phyloP scores from a whole-genome alignment of 2,113 vertebrate genomes.

The Malaclemys terrapin region DNA sequence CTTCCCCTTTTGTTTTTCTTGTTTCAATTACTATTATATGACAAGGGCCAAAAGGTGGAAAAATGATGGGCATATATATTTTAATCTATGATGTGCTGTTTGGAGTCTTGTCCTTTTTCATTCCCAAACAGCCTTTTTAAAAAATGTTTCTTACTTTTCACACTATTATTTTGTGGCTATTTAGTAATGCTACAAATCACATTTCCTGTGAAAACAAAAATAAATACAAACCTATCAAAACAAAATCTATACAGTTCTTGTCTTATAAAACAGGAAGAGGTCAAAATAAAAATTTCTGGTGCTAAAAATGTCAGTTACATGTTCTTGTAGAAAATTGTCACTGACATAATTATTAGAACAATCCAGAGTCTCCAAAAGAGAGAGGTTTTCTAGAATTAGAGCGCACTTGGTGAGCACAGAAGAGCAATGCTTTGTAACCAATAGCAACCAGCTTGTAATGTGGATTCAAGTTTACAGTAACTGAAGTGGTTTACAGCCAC shows the following conservation, averaged over 20 bases:
- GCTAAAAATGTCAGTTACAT: constrained; percentile 11
- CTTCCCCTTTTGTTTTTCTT: not conserved
- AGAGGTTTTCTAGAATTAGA: not conserved
- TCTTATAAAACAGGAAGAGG: not conserved
- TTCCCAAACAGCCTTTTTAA: not conserved
- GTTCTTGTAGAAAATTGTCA: constrained; percentile 25
- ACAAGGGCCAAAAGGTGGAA: not conserved
- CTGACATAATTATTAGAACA: constrained; percentile 1
- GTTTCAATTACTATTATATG: not conserved
- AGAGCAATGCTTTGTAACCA: constrained; percentile 61
- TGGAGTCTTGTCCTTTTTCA: not conserved
- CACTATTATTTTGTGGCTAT: not conserved
- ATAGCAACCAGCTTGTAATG: constrained; percentile 51
- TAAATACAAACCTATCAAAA: not conserved
- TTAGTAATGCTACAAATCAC: not conserved
- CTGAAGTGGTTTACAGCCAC: not conserved
- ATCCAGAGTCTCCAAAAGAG: not conserved
- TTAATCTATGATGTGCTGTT: fast-evolving
- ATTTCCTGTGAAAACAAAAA: not conserved
- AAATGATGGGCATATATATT: not conserved
- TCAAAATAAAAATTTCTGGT: not conserved
- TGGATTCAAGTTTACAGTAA: not conserved
- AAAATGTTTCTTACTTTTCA: not conserved
- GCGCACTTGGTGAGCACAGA: constrained; percentile 8
- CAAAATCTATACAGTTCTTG: not conserved